Evolutionary conservation across 2,888 invertebrate species (phyloP).

Genomic region (Blera fallax): DNA sequence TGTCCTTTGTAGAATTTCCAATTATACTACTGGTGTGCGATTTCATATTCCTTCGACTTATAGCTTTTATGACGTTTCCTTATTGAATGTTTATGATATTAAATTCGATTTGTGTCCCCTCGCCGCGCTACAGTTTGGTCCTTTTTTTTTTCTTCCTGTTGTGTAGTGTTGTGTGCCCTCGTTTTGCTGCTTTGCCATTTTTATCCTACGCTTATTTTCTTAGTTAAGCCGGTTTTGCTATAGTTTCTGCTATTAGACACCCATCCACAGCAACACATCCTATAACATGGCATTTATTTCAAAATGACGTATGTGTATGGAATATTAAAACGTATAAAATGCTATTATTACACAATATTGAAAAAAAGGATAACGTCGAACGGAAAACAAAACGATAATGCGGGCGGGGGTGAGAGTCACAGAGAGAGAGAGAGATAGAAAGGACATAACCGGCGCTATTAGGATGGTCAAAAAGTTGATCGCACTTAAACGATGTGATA

Average conservation of each 20-base stretch:
- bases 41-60: constrained; percentile 72
- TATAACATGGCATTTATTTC: constrained; percentile 77
- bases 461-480: constrained; percentile 72
- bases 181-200: constrained; percentile 63
- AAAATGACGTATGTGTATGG: constrained; percentile 80
- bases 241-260: constrained; percentile 67
- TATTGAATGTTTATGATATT: constrained; percentile 82
- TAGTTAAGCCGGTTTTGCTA: constrained; percentile 64
- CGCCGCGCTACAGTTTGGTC: constrained; percentile 55
- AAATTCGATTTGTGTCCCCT: constrained; percentile 79
- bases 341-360: constrained; percentile 73
- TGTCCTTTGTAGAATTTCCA: constrained; percentile 78
- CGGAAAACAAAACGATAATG: constrained; percentile 50
- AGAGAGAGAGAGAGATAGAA: constrained; percentile 29
- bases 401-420: background rate
- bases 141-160: constrained; percentile 49
- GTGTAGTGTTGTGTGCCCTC: background rate
- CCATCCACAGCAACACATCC: constrained; percentile 23
- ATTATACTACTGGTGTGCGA: constrained; percentile 68
- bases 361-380: constrained; percentile 64
- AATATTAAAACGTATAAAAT: constrained; percentile 79
- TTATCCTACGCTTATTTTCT: constrained; percentile 57
- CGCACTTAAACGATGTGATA: constrained; percentile 74
- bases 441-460: constrained; percentile 56
- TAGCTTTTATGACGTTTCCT: constrained; percentile 75